Evolutionary conservation across 2,113 vertebrate species (phyloP).

Genomic region (Lophura nycthemera): DNA sequence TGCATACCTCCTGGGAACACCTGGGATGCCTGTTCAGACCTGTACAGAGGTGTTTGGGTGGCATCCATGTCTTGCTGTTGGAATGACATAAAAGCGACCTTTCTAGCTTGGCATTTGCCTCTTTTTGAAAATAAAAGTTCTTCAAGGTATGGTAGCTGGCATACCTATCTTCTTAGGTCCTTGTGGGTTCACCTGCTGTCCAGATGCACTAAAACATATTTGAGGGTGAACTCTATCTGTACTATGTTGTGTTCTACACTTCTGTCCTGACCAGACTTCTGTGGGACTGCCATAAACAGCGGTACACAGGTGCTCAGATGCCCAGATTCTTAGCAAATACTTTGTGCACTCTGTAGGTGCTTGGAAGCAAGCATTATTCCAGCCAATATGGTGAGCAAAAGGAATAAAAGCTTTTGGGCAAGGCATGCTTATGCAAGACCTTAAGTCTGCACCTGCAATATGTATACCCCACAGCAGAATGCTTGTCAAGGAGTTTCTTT

Average conservation of each 20-base stretch:
- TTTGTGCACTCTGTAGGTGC: rapidly evolving
- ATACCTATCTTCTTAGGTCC: background rate
- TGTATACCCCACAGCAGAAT: background rate
- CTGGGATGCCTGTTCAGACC: background rate
- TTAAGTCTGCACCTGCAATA: background rate
- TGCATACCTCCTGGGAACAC: background rate
- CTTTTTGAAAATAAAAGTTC: background rate
- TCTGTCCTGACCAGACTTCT: background rate
- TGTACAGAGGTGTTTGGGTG: conserved; percentile 9
- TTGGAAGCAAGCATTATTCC: background rate
- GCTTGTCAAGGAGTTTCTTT: background rate
- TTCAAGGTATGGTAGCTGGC: background rate
- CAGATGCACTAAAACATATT: background rate
- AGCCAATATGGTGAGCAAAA: background rate
- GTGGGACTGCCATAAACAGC: background rate
- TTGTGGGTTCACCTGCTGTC: background rate
- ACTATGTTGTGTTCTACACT: rapidly evolving
- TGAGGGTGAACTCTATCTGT: rapidly evolving
- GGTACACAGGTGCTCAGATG: background rate
- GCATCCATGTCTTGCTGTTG: background rate
- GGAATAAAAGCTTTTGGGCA: background rate
- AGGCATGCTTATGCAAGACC: rapidly evolving
- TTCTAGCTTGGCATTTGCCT: background rate
- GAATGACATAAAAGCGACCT: conserved; percentile 31
- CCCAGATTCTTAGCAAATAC: background rate